These are phyloP conservation scores for Exocentrus adspersus DNA, from an alignment of 2,888 invertebrate species.

Conservation along the genomic window DNA sequence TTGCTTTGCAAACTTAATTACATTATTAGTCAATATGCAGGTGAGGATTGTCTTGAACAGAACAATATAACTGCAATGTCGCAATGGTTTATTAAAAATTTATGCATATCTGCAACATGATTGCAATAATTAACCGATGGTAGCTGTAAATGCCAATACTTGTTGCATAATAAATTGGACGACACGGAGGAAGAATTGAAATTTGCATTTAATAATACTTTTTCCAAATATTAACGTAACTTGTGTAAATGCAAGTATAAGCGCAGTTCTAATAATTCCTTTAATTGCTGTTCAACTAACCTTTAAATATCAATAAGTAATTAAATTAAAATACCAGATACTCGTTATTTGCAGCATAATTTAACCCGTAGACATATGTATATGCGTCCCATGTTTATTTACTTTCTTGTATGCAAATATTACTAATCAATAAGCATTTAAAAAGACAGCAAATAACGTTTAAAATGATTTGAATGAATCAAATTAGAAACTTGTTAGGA, in stretches of 20 bases:
- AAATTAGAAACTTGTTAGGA: too few relatives aligned
- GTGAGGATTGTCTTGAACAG: neutral
- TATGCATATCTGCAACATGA: slow-evolving; percentile 9
- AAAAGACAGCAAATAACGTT: too few relatives aligned
- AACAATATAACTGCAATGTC: slow-evolving; percentile 14
- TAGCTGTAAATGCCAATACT: slow-evolving; percentile 13
- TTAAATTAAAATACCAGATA: neutral
- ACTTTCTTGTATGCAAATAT: neutral
- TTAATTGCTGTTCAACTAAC: neutral
- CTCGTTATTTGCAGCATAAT: neutral
- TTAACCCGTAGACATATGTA: neutral
- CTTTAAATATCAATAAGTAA: slow-evolving; percentile 4
- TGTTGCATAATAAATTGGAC: neutral
- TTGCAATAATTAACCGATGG: slow-evolving; percentile 15
- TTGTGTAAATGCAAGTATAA: neutral
- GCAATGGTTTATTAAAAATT: slow-evolving; percentile 20
- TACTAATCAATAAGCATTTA: too few relatives aligned
- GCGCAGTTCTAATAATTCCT: too few relatives aligned
- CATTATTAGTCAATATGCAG: neutral
- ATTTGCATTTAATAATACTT: neutral
- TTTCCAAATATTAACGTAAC: neutral
- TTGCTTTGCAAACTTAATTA: too few relatives aligned
- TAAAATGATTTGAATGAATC: too few relatives aligned
- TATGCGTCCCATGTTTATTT: neutral
- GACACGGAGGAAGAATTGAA: neutral